Percentiles rank a stretch among this genome's conserved stretches.
Conservation (phyloP, 2,888 invertebrate species). For the Hemaris fuciformis region DNA sequence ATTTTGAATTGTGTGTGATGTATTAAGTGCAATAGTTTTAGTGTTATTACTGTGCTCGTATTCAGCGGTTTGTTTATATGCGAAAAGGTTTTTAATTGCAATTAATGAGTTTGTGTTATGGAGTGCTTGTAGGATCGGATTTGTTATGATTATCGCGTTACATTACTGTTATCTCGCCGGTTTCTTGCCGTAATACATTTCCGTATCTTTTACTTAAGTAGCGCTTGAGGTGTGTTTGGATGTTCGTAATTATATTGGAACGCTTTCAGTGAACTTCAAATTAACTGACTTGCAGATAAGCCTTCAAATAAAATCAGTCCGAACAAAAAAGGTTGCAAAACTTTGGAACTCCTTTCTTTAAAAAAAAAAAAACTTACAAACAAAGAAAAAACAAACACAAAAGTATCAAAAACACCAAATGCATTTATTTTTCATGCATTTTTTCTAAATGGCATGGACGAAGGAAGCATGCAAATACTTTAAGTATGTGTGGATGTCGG, state of each 20-base stretch:
- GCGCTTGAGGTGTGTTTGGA: slow-evolving; percentile 24
- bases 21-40: slow-evolving; percentile 21
- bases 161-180: slow-evolving; percentile 36
- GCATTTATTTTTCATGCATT: neutral
- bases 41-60: neutral
- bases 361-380: neutral
- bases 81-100: neutral
- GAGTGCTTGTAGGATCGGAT: slow-evolving; percentile 39
- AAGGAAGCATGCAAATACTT: slow-evolving; percentile 1
- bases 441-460: neutral
- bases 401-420: neutral
- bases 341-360: neutral
- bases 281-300: neutral
- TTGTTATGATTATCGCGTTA: slow-evolving; percentile 52
- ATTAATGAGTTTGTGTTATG: slow-evolving; percentile 17
- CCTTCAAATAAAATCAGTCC: no score
- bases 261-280: neutral
- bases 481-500: neutral
- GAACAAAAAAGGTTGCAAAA: neutral
- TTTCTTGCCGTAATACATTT: neutral
- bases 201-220: slow-evolving; percentile 25
- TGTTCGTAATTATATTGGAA: slow-evolving; percentile 12
- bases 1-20: slow-evolving; percentile 9
- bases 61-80: neutral
- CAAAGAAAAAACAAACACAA: neutral